A percentile compares a stretch with the other conserved stretches of the same genome.
Conservation (phyloP, 1,140 invertebrate species). For the Calliopsis andreniformis region DNA sequence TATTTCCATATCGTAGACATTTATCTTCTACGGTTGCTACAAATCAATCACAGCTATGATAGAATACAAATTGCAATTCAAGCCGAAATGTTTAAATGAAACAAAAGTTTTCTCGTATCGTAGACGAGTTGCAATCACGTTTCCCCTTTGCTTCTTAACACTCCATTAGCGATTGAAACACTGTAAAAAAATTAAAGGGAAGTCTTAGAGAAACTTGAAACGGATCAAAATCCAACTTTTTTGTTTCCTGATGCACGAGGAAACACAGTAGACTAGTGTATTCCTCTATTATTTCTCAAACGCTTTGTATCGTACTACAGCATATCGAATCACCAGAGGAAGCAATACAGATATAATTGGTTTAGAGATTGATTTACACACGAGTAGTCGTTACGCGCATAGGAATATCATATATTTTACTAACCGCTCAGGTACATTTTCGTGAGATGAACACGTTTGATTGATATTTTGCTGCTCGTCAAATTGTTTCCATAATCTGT, state of each 20-base stretch:
- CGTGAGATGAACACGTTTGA: not conserved
- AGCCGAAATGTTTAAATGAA: not conserved
- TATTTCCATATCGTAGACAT: too few species aligned
- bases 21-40: too few species aligned
- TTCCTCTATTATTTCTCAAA: not conserved
- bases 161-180: too few species aligned
- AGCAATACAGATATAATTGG: not conserved
- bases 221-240: too few species aligned
- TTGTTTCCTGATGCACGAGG: too few species aligned
- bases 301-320: not conserved
- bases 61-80: not conserved
- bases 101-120: too few species aligned
- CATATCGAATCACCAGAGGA: not conserved
- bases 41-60: not conserved
- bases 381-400: not conserved
- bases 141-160: too few species aligned
- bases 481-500: not conserved
- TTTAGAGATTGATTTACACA: constrained; percentile 7
- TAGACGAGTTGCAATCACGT: too few species aligned
- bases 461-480: not conserved
- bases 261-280: not conserved
- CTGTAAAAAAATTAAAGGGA: too few species aligned
- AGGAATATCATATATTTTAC: not conserved
- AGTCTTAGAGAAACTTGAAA: too few species aligned
- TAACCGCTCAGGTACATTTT: not conserved